A percentile compares a stretch with the other conserved stretches of the same genome.
Conservation (phyloP, 1,140 invertebrate genomes). For the Bombus superbus region DNA sequence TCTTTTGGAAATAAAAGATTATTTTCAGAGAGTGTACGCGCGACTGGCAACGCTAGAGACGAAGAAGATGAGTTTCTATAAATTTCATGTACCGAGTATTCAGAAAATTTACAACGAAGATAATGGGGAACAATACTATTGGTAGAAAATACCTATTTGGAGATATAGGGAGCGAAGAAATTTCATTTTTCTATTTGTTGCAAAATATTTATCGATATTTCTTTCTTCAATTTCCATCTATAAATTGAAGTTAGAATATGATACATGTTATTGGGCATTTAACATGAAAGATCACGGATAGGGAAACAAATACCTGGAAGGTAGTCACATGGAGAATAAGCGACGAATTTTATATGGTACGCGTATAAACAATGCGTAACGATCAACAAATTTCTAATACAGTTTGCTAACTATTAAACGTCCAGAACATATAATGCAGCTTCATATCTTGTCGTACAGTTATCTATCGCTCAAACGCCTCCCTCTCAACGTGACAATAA, state of each 20-base stretch:
- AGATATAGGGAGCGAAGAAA: too few species aligned
- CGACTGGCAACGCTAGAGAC: too few species aligned
- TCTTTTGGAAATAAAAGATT: too few species aligned
- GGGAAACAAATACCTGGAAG: not conserved
- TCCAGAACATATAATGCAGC: not conserved
- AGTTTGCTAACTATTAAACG: not conserved
- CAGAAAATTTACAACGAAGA: too few species aligned
- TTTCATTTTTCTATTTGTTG: too few species aligned
- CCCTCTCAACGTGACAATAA: not conserved
- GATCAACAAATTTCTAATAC: not conserved
- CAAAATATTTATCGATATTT: not conserved
- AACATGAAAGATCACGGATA: not conserved
- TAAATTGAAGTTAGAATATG: not conserved
- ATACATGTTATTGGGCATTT: not conserved
- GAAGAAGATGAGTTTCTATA: too few species aligned
- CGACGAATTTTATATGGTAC: not conserved
- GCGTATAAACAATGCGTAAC: not conserved
- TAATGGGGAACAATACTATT: too few species aligned
- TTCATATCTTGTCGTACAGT: not conserved
- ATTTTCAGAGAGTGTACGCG: too few species aligned
- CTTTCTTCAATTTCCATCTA: not conserved
- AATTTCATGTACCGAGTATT: too few species aligned
- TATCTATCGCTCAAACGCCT: constrained; percentile 1
- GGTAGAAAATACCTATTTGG: not conserved
- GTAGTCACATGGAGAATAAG: not conserved